These are phyloP conservation scores for Epistrophe grossulariae DNA, from an alignment of 2,888 invertebrate genomes.

Conservation along the genomic window DNA sequence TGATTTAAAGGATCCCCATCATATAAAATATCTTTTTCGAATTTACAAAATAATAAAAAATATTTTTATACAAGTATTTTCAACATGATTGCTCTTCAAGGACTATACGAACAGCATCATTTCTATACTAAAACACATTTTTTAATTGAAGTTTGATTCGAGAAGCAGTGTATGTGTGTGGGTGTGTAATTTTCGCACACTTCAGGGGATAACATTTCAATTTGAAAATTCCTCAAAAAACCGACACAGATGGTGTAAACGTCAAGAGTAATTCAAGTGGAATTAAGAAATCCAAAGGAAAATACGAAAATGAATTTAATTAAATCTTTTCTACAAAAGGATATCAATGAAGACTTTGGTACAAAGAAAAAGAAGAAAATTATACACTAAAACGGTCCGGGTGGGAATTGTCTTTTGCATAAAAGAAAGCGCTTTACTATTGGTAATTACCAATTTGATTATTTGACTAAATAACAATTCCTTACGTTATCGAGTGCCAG, in stretches of 20 bases:
- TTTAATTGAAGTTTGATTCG: constrained; percentile 67
- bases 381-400: too few relatives aligned
- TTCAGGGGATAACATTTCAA: constrained; percentile 61
- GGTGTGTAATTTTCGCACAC: not conserved
- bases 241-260: constrained; percentile 41
- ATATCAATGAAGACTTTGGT: not conserved
- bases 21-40: not conserved
- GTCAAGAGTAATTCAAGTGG: constrained; percentile 2
- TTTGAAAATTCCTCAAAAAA: constrained; percentile 52
- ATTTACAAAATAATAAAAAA: not conserved
- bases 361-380: not conserved
- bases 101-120: not conserved
- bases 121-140: constrained; percentile 10
- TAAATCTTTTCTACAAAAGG: constrained; percentile 21
- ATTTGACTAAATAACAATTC: too few relatives aligned
- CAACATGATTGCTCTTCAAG: constrained; percentile 37
- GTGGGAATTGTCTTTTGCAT: too few relatives aligned
- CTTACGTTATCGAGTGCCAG: too few relatives aligned
- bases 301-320: constrained; percentile 28
- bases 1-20: not conserved
- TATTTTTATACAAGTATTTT: constrained; percentile 19
- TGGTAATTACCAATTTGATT: too few relatives aligned
- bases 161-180: not conserved
- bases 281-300: constrained; percentile 9
- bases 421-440: too few relatives aligned